phyloP scores from a whole-genome alignment of 2,113 vertebrate genomes.

The Bufo bufo region DNA sequence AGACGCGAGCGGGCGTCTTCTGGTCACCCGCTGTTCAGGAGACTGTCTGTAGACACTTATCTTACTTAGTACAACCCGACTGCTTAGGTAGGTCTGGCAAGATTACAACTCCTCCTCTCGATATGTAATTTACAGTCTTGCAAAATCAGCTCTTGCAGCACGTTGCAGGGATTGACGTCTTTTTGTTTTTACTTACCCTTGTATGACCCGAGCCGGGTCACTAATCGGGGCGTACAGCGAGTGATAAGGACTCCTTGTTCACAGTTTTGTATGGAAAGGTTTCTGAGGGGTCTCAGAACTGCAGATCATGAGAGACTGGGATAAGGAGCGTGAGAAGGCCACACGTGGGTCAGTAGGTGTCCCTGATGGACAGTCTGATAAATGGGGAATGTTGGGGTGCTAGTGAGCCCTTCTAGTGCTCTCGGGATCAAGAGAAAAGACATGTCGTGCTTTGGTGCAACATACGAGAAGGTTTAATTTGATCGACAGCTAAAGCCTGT shows the following conservation, averaged over 20 bases:
- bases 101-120: not conserved
- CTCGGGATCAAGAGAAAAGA: not conserved
- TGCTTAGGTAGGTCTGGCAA: not conserved
- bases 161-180: not conserved
- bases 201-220: not conserved
- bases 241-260: not conserved
- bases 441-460: too few relatives aligned
- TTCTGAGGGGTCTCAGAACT: not conserved
- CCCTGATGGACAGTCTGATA: too few relatives aligned
- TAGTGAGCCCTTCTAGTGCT: not conserved
- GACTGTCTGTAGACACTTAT: not conserved
- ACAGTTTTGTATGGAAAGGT: not conserved
- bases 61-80: not conserved
- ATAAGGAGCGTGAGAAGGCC: not conserved
- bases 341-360: not conserved
- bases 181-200: not conserved
- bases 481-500: too few relatives aligned
- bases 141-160: not conserved
- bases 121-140: not conserved
- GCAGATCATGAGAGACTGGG: not conserved
- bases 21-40: not conserved
- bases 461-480: too few relatives aligned
- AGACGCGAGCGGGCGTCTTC: not conserved
- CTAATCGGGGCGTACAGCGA: too few relatives aligned
- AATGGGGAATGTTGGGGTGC: not conserved